These are phyloP conservation scores for Antheraea mylitta DNA, from an alignment of 1,140 invertebrate species.

Conservation along the genomic window DNA sequence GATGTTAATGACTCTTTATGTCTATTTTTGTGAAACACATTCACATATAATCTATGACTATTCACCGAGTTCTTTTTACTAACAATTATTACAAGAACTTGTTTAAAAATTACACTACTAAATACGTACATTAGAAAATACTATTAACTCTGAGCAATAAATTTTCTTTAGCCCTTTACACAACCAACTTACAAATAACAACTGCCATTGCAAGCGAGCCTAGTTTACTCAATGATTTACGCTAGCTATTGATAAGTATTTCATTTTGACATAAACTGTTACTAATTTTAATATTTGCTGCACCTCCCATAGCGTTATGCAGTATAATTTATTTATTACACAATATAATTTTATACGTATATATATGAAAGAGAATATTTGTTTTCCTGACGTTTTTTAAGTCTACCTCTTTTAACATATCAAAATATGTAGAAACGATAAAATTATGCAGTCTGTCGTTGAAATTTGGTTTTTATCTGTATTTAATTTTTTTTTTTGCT, in stretches of 20 bases:
- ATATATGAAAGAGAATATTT: neutral
- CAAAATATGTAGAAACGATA: too few species aligned
- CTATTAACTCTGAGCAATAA: neutral
- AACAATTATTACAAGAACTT: too few species aligned
- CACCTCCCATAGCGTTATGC: neutral
- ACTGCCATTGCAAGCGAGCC: neutral
- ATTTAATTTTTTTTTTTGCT: too few species aligned
- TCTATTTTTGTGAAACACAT: too few species aligned
- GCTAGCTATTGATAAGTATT: neutral
- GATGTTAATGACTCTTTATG: too few species aligned
- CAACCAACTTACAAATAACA: slow-evolving; percentile 5
- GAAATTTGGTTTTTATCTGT: too few species aligned
- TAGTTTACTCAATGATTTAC: neutral
- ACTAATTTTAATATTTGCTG: neutral
- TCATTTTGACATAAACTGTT: slow-evolving; percentile 3
- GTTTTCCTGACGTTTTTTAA: neutral
- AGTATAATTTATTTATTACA: neutral
- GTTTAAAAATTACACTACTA: too few species aligned
- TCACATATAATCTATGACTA: too few species aligned
- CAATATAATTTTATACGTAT: neutral
- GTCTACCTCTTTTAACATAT: too few species aligned
- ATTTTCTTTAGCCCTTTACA: slow-evolving; percentile 11
- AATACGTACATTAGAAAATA: neutral
- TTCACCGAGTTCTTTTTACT: too few species aligned
- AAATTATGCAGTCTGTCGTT: too few species aligned